Evolutionary conservation across 30 jellyfish, hydroid and myxozoan species (phyloP), one percentile per base, ranked within the genome.

Genomic region (Euphysa ruthae): DNA sequence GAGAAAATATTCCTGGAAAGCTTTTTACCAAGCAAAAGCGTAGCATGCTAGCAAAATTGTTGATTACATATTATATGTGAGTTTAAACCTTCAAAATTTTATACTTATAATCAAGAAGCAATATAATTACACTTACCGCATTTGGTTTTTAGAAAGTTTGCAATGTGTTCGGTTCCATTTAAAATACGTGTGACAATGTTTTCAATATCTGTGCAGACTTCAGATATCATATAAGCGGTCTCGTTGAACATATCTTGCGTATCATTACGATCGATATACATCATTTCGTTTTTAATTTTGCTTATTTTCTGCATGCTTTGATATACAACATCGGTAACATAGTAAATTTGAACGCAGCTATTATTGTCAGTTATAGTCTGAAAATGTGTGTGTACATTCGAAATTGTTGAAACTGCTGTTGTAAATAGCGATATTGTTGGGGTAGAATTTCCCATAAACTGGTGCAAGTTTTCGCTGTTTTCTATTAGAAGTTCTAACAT

Each of bases 191-290:
- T 51, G 16, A 68, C 49, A 3, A 49, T 35, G 32, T 68, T 68
- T 21, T 68, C 80, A 3, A 68, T 68, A 30, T 68, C 80, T 19
- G 80, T 22, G 24, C 80, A 68, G 4, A 58, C 54, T 26, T 68
- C 80, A 26, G 73, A 43, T 15, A 68, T 68, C 54, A 34, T 68
- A 24, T 68, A 68, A 1, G 80, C 80, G 10, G 80, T n/a, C 54
- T 68, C 80, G 0, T n/a, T 24, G 38, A 68, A 68, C 74, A 68
- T 15, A 68, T 68, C 80, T 32, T 68, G 28, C 28, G 25, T 43
- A 50, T 68, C 80, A 20, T 31, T 28, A 22, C 77, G 35, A 6
- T 56, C 33, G 13, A 21, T 34, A 4, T 24, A 27, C 14, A 63
- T 35, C 28, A 63, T 35, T 33, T 63, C 77, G 26, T 24, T 63